A percentile compares a stretch with the other conserved stretches of the same genome.
Evolutionary conservation across 2,888 invertebrate species (phyloP).

Genomic region (Criorhina ranunculi): DNA sequence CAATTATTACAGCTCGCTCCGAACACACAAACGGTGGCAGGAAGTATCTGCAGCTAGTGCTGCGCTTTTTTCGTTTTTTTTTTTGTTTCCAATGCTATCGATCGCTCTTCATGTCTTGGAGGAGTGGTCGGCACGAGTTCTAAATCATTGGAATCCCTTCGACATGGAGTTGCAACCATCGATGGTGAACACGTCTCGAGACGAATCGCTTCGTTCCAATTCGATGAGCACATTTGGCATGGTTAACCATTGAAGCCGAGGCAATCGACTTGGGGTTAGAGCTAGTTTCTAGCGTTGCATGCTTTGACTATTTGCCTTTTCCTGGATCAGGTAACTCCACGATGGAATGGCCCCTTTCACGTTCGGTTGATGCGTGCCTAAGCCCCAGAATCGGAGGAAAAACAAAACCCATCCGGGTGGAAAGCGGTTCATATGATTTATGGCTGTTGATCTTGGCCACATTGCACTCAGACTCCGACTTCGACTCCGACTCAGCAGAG

Average conservation of each 20-base stretch:
- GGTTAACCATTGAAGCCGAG: conserved; percentile 55
- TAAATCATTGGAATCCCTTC: conserved; percentile 74
- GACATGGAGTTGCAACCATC: conserved; percentile 42
- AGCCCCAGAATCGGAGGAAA: conserved; percentile 37
- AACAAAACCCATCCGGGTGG: conserved; percentile 57
- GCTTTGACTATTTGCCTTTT: conserved; percentile 65
- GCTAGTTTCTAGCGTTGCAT: conserved; percentile 29
- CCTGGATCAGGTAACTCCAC: conserved; percentile 68
- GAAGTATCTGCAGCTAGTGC: conserved; percentile 54
- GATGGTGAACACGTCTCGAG: conserved; percentile 69
- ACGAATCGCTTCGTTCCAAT: conserved; percentile 83
- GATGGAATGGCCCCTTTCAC: conserved; percentile 72
- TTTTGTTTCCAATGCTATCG: conserved; percentile 11
- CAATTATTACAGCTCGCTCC: conserved; percentile 64
- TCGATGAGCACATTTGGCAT: conserved; percentile 80
- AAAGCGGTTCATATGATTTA: conserved; percentile 74
- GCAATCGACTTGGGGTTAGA: background rate
- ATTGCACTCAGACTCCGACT: conserved; percentile 8
- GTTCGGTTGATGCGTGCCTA: conserved; percentile 69
- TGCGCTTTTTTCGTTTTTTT: conserved; percentile 1
- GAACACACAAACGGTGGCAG: conserved; percentile 70
- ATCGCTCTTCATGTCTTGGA: conserved; percentile 67
- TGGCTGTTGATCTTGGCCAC: conserved; percentile 73
- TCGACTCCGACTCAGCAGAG: conserved; percentile 5
- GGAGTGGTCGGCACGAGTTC: conserved; percentile 77